A percentile compares a stretch with the other conserved stretches of the same genome.
Evolutionary conservation across 2,888 invertebrate species (phyloP).

Genomic region (Polymixis flavicincta): DNA sequence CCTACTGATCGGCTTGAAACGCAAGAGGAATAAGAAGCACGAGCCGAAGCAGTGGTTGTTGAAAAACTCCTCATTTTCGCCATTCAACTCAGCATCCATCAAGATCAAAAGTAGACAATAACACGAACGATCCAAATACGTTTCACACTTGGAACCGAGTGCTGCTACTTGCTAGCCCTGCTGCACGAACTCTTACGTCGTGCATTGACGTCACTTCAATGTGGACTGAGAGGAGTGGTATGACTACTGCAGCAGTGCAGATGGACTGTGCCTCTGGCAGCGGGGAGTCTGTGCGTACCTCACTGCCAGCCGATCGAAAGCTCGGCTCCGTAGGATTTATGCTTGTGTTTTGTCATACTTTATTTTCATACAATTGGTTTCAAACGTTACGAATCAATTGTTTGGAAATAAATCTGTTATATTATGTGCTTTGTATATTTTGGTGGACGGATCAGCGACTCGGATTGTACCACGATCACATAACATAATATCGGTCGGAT

Average conservation of each 20-base stretch:
- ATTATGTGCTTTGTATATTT: slow-evolving; percentile 24
- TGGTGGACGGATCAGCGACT: slow-evolving; percentile 6
- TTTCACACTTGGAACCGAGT: neutral
- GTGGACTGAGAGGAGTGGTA: no score
- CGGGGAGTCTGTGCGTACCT: neutral
- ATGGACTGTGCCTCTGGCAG: no score
- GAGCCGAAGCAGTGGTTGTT: neutral
- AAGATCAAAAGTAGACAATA: neutral
- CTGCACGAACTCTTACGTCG: neutral
- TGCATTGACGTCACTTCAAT: neutral
- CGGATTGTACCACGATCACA: slow-evolving; percentile 17
- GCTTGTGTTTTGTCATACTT: neutral
- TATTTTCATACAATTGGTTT: neutral
- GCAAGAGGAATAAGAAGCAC: neutral
- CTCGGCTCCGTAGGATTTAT: neutral
- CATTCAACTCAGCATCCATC: neutral
- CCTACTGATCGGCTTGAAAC: neutral
- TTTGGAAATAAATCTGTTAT: slow-evolving; percentile 13
- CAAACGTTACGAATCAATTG: slow-evolving; percentile 22
- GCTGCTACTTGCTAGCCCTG: neutral
- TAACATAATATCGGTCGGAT: slow-evolving; percentile 13
- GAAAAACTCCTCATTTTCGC: neutral
- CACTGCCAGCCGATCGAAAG: neutral
- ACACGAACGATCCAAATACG: neutral
- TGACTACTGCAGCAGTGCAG: neutral